Evolutionary conservation across 2,113 vertebrate genomes (phyloP).

Genomic region (Bos javanicus): DNA sequence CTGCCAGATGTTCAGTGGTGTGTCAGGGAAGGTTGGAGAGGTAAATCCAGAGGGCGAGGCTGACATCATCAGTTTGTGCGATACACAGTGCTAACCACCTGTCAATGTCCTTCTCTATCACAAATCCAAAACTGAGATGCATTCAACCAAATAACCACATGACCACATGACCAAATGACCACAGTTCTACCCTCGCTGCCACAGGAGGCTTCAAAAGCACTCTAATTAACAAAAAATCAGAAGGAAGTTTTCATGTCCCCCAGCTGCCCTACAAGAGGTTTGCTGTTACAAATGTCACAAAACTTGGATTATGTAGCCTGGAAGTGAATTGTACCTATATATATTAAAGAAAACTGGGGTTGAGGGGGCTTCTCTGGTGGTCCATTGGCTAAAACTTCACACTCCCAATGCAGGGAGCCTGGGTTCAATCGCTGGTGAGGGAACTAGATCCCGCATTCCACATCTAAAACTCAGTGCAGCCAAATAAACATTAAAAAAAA

Average conservation of each 20-base stretch:
- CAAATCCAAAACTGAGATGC: not conserved
- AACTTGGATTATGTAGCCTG: not conserved
- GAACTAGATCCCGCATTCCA: not conserved
- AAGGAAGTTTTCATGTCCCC: not conserved
- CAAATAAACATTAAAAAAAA: not conserved
- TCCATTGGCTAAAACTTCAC: not conserved
- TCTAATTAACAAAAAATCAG: not conserved
- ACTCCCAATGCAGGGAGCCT: not conserved
- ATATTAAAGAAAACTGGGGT: not conserved
- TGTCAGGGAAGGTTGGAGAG: not conserved
- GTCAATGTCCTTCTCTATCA: not conserved
- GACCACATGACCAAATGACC: not conserved
- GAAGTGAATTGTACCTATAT: not conserved
- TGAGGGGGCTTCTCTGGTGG: not conserved
- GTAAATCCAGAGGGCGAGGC: not conserved
- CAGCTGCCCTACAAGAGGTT: not conserved
- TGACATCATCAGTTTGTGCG: rapidly evolving
- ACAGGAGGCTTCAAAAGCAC: not conserved
- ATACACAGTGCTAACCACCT: not conserved
- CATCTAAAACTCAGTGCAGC: not conserved
- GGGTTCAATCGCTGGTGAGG: not conserved
- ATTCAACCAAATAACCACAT: not conserved
- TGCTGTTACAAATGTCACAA: not conserved
- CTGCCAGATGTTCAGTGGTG: not conserved
- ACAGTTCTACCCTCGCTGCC: not conserved